These are phyloP conservation scores for Lasioglossum lativentre DNA, from an alignment of 2,888 invertebrate species.

Conservation along the genomic window DNA sequence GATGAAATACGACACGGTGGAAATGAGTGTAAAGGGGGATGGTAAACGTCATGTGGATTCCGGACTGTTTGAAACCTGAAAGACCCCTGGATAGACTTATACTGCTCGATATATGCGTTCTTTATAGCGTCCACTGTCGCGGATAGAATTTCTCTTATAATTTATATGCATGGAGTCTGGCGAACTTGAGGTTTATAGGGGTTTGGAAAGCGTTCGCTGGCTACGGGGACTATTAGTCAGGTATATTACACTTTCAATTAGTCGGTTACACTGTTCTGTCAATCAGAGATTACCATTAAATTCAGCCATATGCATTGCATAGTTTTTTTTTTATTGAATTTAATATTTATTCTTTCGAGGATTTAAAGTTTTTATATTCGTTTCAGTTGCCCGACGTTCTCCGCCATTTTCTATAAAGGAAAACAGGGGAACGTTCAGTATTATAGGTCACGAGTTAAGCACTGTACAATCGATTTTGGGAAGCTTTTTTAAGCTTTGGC, in stretches of 20 bases:
- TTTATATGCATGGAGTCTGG: not conserved
- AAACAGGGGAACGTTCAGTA: not conserved
- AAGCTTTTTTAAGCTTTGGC: not conserved
- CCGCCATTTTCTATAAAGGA: not conserved
- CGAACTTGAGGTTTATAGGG: not conserved
- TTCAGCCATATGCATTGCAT: not conserved
- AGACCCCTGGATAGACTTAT: constrained; percentile 22
- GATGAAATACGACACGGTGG: constrained; percentile 41
- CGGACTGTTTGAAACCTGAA: constrained; percentile 6
- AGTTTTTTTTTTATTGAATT: not conserved
- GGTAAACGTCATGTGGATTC: constrained; percentile 37
- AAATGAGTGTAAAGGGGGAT: constrained; percentile 32
- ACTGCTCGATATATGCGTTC: constrained; percentile 15
- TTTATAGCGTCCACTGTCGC: not conserved
- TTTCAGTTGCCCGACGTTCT: not conserved
- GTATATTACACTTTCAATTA: not conserved
- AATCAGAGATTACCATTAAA: not conserved
- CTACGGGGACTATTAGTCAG: not conserved
- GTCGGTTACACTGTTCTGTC: not conserved
- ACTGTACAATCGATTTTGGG: not conserved
- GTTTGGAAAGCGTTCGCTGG: not conserved
- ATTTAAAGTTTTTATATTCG: not conserved
- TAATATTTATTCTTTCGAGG: not conserved
- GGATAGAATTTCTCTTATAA: constrained; percentile 11
- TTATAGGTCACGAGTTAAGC: not conserved